Evolutionary conservation across 2,113 vertebrate genomes (phyloP).

Genomic region (Halcyon malimbica): DNA sequence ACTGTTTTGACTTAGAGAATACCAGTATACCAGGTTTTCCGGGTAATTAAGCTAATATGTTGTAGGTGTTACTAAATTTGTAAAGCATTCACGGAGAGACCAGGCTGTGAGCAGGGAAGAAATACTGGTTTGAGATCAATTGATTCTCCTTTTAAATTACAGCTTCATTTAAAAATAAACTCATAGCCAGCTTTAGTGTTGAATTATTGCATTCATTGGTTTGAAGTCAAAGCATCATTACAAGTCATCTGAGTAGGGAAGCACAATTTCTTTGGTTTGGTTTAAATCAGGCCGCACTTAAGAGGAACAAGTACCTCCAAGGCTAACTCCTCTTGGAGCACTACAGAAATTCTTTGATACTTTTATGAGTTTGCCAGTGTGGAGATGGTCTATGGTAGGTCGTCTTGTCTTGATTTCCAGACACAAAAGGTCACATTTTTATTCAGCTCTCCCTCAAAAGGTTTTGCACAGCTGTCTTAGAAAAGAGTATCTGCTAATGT

Average conservation of each 20-base stretch:
- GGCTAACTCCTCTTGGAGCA: neutral
- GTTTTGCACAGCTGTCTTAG: neutral
- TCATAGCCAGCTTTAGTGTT: neutral
- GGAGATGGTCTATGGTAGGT: neutral
- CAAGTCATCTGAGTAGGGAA: neutral
- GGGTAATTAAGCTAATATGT: neutral
- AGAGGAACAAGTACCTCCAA: neutral
- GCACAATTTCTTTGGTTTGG: neutral
- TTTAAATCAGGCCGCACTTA: neutral
- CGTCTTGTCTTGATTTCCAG: neutral
- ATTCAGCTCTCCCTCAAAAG: neutral
- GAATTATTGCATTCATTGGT: neutral
- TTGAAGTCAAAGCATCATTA: neutral
- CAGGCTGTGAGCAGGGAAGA: neutral
- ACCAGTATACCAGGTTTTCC: neutral
- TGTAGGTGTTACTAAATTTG: neutral
- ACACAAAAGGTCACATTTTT: neutral
- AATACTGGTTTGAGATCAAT: neutral
- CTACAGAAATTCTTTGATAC: neutral
- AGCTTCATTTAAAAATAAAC: neutral
- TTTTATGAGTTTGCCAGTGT: neutral
- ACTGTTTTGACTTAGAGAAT: neutral
- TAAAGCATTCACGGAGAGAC: neutral
- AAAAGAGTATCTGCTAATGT: neutral
- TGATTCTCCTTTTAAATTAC: slow-evolving; percentile 23